phyloP scores from a whole-genome alignment of 2,888 invertebrate genomes.

The Archips crataeganus region DNA sequence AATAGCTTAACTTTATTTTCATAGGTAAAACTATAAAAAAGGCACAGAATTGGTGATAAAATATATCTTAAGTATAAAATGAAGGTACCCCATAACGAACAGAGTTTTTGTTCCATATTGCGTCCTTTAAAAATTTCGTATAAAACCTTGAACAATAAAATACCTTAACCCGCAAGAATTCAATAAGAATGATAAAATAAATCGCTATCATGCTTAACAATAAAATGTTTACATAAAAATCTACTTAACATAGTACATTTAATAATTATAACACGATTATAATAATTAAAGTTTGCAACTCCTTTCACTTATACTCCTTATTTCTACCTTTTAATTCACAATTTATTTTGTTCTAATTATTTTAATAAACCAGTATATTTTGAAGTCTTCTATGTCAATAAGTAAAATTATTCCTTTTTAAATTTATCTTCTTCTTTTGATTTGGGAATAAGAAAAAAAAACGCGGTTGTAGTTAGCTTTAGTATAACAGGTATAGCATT shows the following conservation, averaged over 20 bases:
- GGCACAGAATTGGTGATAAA: constrained; percentile 32
- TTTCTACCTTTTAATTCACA: constrained; percentile 4
- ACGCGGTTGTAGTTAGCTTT: background rate
- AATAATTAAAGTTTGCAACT: constrained; percentile 14
- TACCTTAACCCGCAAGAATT: constrained; percentile 8
- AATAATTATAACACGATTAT: constrained; percentile 6
- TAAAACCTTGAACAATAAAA: constrained; percentile 15
- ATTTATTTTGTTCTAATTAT: constrained; percentile 9
- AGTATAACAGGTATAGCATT: background rate
- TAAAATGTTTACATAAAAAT: constrained; percentile 7
- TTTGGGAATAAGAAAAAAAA: background rate
- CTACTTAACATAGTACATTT: constrained; percentile 16
- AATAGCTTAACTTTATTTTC: constrained; percentile 24
- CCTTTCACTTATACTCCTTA: background rate
- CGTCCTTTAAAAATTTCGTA: background rate
- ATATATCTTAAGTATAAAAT: constrained; percentile 5
- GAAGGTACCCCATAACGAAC: background rate
- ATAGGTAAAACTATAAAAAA: constrained; percentile 28
- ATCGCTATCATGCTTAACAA: constrained; percentile 1
- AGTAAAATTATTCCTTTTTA: no score
- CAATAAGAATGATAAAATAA: constrained; percentile 23
- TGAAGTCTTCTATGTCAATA: background rate
- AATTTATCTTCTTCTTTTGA: background rate
- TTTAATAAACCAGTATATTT: constrained; percentile 3
- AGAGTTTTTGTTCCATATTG: background rate